A percentile compares a stretch with the other conserved stretches of the same genome.
These are phyloP conservation scores for Yponomeuta sedellus DNA, from an alignment of 2,888 invertebrate species.

Conservation along the genomic window DNA sequence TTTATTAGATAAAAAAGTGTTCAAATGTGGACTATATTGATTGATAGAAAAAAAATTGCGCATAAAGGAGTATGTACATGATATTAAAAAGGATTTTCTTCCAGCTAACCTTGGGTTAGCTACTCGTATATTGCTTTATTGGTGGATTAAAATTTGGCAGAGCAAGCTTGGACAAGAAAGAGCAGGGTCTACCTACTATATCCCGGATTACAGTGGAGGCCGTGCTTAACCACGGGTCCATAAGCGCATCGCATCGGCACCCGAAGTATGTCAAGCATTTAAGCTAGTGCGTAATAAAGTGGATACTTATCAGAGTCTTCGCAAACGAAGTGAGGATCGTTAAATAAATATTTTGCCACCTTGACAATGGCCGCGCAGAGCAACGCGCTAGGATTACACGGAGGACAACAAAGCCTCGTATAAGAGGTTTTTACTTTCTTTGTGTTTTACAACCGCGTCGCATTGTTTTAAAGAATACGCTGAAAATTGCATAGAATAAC, in stretches of 20 bases:
- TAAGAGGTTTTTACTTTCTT: constrained; percentile 2
- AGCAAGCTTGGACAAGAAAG: too few relatives aligned
- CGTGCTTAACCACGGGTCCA: too few relatives aligned
- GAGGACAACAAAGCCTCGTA: not conserved
- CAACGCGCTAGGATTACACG: not conserved
- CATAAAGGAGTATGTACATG: too few relatives aligned
- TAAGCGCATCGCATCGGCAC: not conserved
- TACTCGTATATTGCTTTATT: too few relatives aligned
- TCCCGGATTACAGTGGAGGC: too few relatives aligned
- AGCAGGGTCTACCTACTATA: too few relatives aligned
- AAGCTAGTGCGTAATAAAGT: not conserved
- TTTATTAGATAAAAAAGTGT: too few relatives aligned
- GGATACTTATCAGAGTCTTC: not conserved
- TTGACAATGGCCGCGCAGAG: constrained; percentile 19
- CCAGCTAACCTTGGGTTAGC: too few relatives aligned
- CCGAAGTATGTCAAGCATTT: not conserved
- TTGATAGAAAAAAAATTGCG: too few relatives aligned
- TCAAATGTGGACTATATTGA: too few relatives aligned
- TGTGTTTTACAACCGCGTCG: constrained; percentile 5
- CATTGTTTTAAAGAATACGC: not conserved
- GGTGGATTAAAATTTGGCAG: too few relatives aligned
- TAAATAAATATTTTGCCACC: constrained; percentile 15
- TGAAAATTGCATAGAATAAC: not conserved
- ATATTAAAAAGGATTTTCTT: too few relatives aligned
- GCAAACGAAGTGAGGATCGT: not conserved